Evolutionary conservation across 2,797 vertebrate species (phyloP).

Genomic region (Adelosebastes latens): DNA sequence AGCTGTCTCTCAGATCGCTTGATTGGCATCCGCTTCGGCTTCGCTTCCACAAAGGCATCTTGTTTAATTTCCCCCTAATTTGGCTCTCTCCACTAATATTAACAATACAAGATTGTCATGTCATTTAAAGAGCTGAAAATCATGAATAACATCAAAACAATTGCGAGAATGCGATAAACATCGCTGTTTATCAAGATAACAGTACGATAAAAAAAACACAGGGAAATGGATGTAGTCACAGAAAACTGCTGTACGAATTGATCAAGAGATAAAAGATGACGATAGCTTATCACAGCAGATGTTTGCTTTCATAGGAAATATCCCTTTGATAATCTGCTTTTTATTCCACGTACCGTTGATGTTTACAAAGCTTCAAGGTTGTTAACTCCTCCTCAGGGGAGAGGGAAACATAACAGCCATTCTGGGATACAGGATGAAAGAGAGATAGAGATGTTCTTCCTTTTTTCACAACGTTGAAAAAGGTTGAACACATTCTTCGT

Average conservation of each 20-base stretch:
- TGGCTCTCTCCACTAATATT: slow-evolving; percentile 42
- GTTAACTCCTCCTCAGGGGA: slow-evolving; percentile 69
- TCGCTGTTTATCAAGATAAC: slow-evolving; percentile 60
- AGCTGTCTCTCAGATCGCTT: slow-evolving; percentile 75
- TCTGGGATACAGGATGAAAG: slow-evolving; percentile 66
- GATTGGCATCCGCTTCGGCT: slow-evolving; percentile 76
- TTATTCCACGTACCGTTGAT: slow-evolving; percentile 65
- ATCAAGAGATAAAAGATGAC: slow-evolving; percentile 69
- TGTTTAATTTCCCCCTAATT: slow-evolving; percentile 55
- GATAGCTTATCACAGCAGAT: slow-evolving; percentile 71
- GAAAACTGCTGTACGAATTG: slow-evolving; percentile 56
- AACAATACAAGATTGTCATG: slow-evolving; percentile 46
- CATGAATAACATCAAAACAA: slow-evolving; percentile 62
- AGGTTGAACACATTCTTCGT: slow-evolving; percentile 68
- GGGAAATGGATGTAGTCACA: slow-evolving; percentile 41
- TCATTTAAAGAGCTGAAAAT: slow-evolving; percentile 54
- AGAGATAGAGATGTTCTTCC: slow-evolving; percentile 60
- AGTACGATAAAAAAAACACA: slow-evolving; percentile 33
- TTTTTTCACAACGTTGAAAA: slow-evolving; percentile 60
- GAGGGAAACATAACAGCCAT: slow-evolving; percentile 65
- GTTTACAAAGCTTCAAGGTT: slow-evolving; percentile 78
- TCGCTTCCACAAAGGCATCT: slow-evolving; percentile 46
- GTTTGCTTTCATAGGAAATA: slow-evolving; percentile 74
- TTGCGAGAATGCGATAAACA: slow-evolving; percentile 61
- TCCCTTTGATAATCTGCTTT: slow-evolving; percentile 74